Base-by-base conservation (phyloP, 1,140 invertebrate species). In the Calosoma granatense region DNA sequence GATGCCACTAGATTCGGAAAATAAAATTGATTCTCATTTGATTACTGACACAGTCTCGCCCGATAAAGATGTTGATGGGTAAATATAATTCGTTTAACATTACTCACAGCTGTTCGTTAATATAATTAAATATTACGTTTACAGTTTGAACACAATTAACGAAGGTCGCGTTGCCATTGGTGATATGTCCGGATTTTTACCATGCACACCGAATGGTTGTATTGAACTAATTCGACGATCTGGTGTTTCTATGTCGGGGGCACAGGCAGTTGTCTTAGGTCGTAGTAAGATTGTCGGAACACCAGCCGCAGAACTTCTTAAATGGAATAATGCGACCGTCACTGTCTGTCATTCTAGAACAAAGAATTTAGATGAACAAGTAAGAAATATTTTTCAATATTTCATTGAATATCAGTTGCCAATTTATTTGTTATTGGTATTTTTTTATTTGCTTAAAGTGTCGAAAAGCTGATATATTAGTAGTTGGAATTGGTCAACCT, bases 241-340 rank as follows among this genome's bases (percentile, higher is more conserved):
- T 47, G 90, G 91, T 1, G 78, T 91, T 0, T 67, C 79, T 57
- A 88, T 98, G 19, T 79, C 81, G 36, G 96, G 96, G 3, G 86
- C 88, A 26, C 79, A 81, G 54, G 94, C 94, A 11, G 95, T 99
- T 14, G 94, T 99, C 9, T 70, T 99, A 39, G 97, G 97, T 2
- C 79, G 96, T 60, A 97, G 94, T 72, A 96, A 97, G 77, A 98
- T 99, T 68, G 95, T 99, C 2, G 97, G 97, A 20, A 92, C 93
- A 0, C 97, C 97, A 0, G 88, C 91, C 55, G 82, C 94, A 0
- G 93, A 97, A 74, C 75, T 99, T 11, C 78, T 99, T 4, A 92
- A 96, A 72, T 99, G 95, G 95, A 82, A 95, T 56, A 79, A 99
- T 76, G 94, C 94, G 0, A 98, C 95, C 1, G 94, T 98, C 0